Base-by-base conservation (phyloP, 2,888 invertebrate species). In the Limulus polyphemus region DNA sequence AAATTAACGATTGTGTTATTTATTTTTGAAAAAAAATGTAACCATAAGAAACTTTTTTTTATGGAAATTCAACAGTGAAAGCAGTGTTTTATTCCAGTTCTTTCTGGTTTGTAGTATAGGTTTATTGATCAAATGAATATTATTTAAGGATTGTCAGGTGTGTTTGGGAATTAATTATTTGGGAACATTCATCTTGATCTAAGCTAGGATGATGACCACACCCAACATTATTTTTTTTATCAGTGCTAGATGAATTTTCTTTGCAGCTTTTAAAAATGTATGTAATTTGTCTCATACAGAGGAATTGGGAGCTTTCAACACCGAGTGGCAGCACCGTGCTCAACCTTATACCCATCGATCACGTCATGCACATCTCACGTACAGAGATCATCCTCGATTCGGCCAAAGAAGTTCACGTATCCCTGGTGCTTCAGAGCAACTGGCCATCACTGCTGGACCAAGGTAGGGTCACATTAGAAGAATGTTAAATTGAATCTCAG, bases 261-360 rank as follows among this genome's bases (percentile, higher is more conserved):
- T n/a, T n/a, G n/a, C n/a, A 16, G 55, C 13, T 55, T 17, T 17
- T 52, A 58, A 14, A 16, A n/a, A 14, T 7, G 47, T 47, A 17
- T 5, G 32, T 32, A 32, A 32, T 57, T 17, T 50, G 14, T 55
- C 11, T 5, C 55, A 52, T 61, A 3, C 49, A 65, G 66, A 67
- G 47, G 67, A 67, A 50, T 61, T 61, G 48, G 64, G 61, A 13
- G 49, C 56, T 16, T 67, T 67, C 46, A 55, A 65, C 48, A 59
- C 56, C 13, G 67, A 67, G 47, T 67, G 67, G 67, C 59, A 65
- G 48, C 50, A 63, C 11, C 54, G 54, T 55, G 66, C 66, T 2
- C 60, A 58, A 48, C 14, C 54, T 10, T 65, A 60, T 50, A 56
- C 47, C 14, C 47, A 59, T 11, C 50, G 59, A 49, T 55, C 62